Conservation (phyloP, 2,888 invertebrate species). For the Sarcophaga carnaria region DNA sequence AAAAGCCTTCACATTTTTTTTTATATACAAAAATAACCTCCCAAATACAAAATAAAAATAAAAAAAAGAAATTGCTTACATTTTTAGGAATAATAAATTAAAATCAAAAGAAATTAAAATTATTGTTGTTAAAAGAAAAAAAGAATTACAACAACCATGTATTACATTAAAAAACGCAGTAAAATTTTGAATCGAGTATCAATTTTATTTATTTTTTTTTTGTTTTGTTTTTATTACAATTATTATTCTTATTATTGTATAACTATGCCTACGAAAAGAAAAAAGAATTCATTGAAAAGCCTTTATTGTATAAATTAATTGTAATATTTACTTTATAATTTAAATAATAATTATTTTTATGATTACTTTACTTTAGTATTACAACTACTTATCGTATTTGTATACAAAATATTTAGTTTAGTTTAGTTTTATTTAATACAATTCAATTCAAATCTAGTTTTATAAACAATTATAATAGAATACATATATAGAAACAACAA, state of each 20-base stretch:
- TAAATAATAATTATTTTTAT: constrained; percentile 48
- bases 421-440: constrained; percentile 64
- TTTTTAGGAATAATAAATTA: constrained; percentile 41
- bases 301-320: constrained; percentile 70
- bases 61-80: constrained; percentile 50
- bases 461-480: not conserved
- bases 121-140: constrained; percentile 37
- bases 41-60: constrained; percentile 36
- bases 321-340: constrained; percentile 64
- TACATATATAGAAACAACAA: constrained; percentile 61
- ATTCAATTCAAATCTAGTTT: constrained; percentile 41
- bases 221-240: not conserved
- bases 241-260: constrained; percentile 25
- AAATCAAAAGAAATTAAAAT: constrained; percentile 14
- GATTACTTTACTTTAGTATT: constrained; percentile 45
- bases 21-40: constrained; percentile 11
- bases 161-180: constrained; percentile 21
- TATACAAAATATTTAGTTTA: constrained; percentile 50
- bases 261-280: constrained; percentile 27
- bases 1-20: constrained; percentile 57
- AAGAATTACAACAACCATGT: constrained; percentile 29
- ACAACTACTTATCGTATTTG: constrained; percentile 51
- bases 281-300: constrained; percentile 50
- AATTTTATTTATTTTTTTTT: constrained; percentile 17
- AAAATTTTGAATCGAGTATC: constrained; percentile 12